A percentile compares a stretch with the other conserved stretches of the same genome.
Conservation (phyloP, 1,140 invertebrate species). For the Drosophila sp. region DNA sequence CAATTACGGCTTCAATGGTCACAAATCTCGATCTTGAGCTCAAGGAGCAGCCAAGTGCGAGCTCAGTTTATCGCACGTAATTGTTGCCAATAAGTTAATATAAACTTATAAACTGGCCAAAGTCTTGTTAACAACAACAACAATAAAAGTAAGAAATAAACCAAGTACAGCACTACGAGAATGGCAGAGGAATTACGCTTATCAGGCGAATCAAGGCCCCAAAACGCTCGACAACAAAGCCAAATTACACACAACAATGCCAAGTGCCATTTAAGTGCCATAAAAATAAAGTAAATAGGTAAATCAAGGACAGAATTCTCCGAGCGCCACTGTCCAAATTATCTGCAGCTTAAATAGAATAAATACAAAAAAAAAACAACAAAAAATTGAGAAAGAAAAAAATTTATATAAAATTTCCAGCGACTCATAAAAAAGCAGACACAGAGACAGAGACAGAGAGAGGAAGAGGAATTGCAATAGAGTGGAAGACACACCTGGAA, state of each 20-base stretch:
- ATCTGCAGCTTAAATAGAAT: constrained; percentile 77
- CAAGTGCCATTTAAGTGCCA: constrained; percentile 71
- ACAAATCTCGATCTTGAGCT: constrained; percentile 26
- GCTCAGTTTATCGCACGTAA: constrained; percentile 40
- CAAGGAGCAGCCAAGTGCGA: neutral
- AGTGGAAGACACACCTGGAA: constrained; percentile 54
- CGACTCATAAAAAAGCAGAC: constrained; percentile 36
- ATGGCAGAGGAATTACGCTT: constrained; percentile 58
- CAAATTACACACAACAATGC: constrained; percentile 67
- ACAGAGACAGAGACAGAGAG: constrained; percentile 18
- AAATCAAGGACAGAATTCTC: constrained; percentile 61
- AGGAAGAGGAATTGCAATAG: constrained; percentile 12
- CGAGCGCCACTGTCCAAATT: constrained; percentile 49
- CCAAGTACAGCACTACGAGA: neutral
- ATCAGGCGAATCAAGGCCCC: constrained; percentile 60
- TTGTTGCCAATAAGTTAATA: constrained; percentile 70
- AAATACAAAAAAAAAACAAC: constrained; percentile 23
- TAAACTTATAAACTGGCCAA: constrained; percentile 39
- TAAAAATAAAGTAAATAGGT: constrained; percentile 81
- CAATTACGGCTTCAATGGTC: constrained; percentile 31
- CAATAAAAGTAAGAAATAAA: constrained; percentile 7
- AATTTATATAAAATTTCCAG: constrained; percentile 28
- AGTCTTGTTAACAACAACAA: constrained; percentile 42
- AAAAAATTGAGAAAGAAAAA: constrained; percentile 15
- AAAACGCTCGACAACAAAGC: constrained; percentile 53